Conservation (phyloP, 2,113 vertebrate genomes). For the Prinia subflava region DNA sequence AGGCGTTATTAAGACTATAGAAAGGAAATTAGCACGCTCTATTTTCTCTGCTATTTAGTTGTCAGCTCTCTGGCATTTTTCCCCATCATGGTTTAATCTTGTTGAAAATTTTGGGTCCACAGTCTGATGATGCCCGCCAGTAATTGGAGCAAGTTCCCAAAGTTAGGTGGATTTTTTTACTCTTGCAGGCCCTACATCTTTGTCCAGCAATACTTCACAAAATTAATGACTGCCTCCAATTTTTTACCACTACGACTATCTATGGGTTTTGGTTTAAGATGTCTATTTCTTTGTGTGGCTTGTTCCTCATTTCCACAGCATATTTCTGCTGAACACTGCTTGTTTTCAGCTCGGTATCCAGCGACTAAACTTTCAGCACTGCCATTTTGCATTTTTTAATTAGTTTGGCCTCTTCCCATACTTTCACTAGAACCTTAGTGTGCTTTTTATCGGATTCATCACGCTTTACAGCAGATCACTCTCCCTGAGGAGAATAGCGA, state of each 20-base stretch:
- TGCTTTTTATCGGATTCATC: neutral
- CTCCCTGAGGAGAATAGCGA: fast-evolving
- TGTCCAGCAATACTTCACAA: neutral
- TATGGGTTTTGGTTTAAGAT: neutral
- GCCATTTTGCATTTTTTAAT: neutral
- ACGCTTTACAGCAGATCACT: neutral
- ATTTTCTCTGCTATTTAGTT: neutral
- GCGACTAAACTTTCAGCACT: neutral
- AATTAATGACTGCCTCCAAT: neutral
- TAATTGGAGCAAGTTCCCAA: fast-evolving
- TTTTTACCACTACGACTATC: neutral
- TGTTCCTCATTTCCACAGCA: neutral
- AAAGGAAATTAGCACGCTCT: neutral
- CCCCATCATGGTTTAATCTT: neutral
- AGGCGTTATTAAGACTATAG: neutral
- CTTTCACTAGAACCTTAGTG: neutral
- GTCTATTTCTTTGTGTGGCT: neutral
- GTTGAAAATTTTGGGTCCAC: neutral
- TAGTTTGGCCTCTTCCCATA: neutral
- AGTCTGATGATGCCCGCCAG: neutral
- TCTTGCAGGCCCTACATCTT: neutral
- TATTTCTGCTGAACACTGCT: neutral
- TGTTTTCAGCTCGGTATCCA: neutral
- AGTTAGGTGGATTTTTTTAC: neutral
- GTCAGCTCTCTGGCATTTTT: neutral